Base-by-base conservation (phyloP, 2,797 vertebrate genomes). In the Hylomyscus alleni region DNA sequence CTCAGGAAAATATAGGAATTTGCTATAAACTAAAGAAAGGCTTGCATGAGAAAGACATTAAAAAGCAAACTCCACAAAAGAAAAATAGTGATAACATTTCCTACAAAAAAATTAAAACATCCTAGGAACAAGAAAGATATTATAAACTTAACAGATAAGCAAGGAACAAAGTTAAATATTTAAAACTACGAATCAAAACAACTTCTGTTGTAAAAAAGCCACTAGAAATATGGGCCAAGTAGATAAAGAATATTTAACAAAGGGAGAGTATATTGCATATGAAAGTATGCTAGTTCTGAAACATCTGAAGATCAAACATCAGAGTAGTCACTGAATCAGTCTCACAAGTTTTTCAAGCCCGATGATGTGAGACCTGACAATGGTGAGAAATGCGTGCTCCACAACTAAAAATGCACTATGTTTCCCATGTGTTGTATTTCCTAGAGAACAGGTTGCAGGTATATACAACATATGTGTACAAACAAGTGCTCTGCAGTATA, bases 101-200 rank as follows among this genome's bases (percentile, higher is more conserved):
- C 47, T 78, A 67, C 34, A 86, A 12, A 54, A 89, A 93, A 94
- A 94, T 72, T 31, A 89, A 95, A 93, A 90, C 11, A 69, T 69
- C 77, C 86, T 89, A 93, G 69, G 62, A 31, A 89, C 22, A 31
- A 65, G 44, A 34, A 50, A 86, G 56, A 85, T 6, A 89, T 37
- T 26, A 85, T 22, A 86, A 72, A 92, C 47, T 52, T 85, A 54
- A 58, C 3, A 90, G 40, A 50, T 4, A 83, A 78, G 52, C 17
- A 76, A 60, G 0, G 31, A n/a, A 47, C 72, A 34, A 29, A 87
- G 72, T 54, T 26, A 83, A 73, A 80, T 75, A 80, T 56, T 91
- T 90, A 31, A 62, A 86, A 92, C 34, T 84, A 12, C 56, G 24
- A 50, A 84, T 67, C 15, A 86, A 92, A 84, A 60, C 44, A 90